Base-by-base conservation (phyloP, 2,888 invertebrate species). In the Limenitis camilla region DNA sequence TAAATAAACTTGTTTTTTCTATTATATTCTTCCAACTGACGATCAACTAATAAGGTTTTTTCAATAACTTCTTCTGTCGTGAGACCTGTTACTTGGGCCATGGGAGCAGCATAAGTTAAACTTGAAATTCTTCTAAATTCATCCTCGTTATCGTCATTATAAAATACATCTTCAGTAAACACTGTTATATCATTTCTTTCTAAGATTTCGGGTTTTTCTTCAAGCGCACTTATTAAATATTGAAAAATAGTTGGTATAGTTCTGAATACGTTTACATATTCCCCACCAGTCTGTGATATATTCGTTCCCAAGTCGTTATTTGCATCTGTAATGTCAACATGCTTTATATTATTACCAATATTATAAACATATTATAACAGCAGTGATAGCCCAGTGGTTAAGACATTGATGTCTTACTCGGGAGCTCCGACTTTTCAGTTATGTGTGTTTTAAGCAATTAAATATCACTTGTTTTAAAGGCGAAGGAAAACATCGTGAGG, bases 231-330 rank as follows among this genome's bases (percentile, higher is more conserved):
- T 29, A 78, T 51, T 8, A 81, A 57, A 40, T 76, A 72, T 58
- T 79, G 74, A 48, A 78, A 76, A 1, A 80, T 32, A 8, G 64
- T 55, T n/a, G 81, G 80, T 36, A 81, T 66, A 11, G 65, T 73
- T 57, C 60, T 62, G 44, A 78, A 77, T 57, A 77, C 66, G 55
- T 71, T 64, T n/a, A 58, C 47, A 33, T 50, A 33, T 7, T 42
- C 47, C 2, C 11, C 27, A 11, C 42, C 38, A 6, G 30, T 28
- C 1, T 30, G 11, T 8, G 35, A 30, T 31, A 36, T 40, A 8
- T 44, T 31, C n/a, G 2, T 31, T 40, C 10, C 31, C 8, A 32
- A 7, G 10, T 36, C 28, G 7, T 36, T 28, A 32, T 36, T 10
- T 7, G 44, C 36, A 27, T 40, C 53, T 53, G 29, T 10, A 45